Evolutionary conservation across 1,140 invertebrate species (phyloP).

Genomic region (Nasonia vitripennis): DNA sequence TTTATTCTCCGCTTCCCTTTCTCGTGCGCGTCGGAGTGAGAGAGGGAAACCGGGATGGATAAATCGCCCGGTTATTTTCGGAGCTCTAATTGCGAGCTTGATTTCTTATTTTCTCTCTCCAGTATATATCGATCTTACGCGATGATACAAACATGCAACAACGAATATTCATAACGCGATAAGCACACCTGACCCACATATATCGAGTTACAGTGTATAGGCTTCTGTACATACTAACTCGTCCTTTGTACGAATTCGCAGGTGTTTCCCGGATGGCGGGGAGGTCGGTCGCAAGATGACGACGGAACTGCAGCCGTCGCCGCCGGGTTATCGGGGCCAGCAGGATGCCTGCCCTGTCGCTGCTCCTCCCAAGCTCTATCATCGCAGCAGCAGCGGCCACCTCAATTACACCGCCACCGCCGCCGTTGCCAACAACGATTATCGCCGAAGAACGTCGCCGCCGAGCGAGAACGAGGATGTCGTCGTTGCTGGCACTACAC

Average conservation of each 20-base stretch:
- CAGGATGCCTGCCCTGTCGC: constrained; percentile 71
- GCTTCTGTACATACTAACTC: neutral
- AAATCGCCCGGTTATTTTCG: neutral
- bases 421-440: constrained; percentile 23
- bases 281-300: constrained; percentile 75
- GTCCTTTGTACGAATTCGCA: constrained; percentile 45
- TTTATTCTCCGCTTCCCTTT: neutral
- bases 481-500: constrained; percentile 54
- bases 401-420: constrained; percentile 66
- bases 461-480: constrained; percentile 61
- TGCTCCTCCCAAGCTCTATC: constrained; percentile 68
- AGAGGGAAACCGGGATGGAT: too few species aligned
- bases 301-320: constrained; percentile 75
- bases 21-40: too few species aligned
- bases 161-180: too few species aligned
- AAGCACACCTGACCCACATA: constrained; percentile 45
- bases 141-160: neutral
- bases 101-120: constrained; percentile 14
- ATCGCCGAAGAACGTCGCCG: constrained; percentile 58
- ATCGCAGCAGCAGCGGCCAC: constrained; percentile 67
- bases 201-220: constrained; percentile 43
- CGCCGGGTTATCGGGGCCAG: constrained; percentile 72
- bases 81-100: neutral
- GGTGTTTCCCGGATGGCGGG: constrained; percentile 74
- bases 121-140: neutral